These are phyloP conservation scores for Diachasmimorpha longicaudata DNA, from an alignment of 1,140 invertebrate species.

Conservation along the genomic window DNA sequence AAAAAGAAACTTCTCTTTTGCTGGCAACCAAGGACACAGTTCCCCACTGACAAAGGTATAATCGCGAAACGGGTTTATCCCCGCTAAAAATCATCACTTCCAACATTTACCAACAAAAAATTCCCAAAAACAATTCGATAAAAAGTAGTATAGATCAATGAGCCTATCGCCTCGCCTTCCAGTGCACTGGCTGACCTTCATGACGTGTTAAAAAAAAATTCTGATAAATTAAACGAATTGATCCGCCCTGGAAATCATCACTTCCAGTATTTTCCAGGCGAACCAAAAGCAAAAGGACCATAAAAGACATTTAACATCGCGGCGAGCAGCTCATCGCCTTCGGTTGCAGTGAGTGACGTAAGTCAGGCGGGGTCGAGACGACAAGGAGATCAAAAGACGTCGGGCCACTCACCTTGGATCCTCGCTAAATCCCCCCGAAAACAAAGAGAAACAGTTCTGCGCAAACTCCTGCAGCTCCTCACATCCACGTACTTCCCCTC, in stretches of 20 bases:
- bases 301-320: not conserved
- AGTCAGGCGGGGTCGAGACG: constrained; percentile 6
- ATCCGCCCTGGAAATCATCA: not conserved
- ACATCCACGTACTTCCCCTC: not conserved
- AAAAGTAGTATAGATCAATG: not conserved
- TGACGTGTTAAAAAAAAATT: too few species aligned
- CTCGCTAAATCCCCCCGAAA: constrained; percentile 16
- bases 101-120: not conserved
- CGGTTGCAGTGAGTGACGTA: constrained; percentile 18
- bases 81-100: not conserved
- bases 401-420: constrained; percentile 26
- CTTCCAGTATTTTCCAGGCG: not conserved
- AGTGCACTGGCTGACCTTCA: constrained; percentile 10
- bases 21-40: not conserved
- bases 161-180: too few species aligned
- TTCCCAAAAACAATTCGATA: not conserved
- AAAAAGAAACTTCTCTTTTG: not conserved
- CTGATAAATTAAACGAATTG: too few species aligned
- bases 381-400: constrained; percentile 24
- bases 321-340: not conserved
- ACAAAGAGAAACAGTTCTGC: constrained; percentile 14
- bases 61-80: not conserved
- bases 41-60: not conserved
- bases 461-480: not conserved
- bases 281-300: not conserved